Evolutionary conservation across 2,888 invertebrate species (phyloP).

Genomic region (Carpatolechia fugitivella): DNA sequence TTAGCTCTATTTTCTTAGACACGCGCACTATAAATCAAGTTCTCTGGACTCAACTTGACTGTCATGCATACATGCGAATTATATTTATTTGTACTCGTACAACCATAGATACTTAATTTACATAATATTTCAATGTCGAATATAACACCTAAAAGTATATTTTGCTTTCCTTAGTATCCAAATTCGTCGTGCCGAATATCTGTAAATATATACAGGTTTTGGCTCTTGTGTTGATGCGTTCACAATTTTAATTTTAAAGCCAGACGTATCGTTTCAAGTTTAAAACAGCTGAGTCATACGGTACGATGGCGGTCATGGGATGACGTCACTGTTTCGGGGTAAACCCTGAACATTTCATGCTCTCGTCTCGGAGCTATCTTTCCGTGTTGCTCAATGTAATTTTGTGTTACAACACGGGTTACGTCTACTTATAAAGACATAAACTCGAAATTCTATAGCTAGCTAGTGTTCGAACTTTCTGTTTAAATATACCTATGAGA

Average conservation of each 20-base stretch:
- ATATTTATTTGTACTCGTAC: no score
- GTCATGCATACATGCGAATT: no score
- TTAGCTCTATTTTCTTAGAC: no score
- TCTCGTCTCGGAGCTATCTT: background rate
- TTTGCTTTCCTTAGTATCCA: constrained; percentile 2
- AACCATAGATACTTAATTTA: no score
- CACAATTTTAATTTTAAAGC: constrained; percentile 1
- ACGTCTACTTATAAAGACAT: no score
- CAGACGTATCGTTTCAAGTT: background rate
- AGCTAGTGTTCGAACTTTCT: no score
- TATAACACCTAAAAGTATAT: background rate
- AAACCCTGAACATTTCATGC: background rate
- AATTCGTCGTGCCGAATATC: background rate
- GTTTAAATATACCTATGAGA: no score
- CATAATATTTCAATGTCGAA: constrained; percentile 1
- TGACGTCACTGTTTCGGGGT: background rate
- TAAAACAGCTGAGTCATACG: background rate
- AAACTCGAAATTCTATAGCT: no score
- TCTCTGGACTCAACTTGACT: no score
- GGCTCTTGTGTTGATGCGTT: background rate
- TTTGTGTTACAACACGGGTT: no score
- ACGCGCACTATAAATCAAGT: no score
- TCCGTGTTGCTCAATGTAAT: no score
- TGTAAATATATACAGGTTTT: background rate
- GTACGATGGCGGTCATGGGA: background rate